A percentile compares a stretch with the other conserved stretches of the same genome.
Evolutionary conservation across 2,797 vertebrate genomes (phyloP).

Genomic region (Sebastes matsubarae): DNA sequence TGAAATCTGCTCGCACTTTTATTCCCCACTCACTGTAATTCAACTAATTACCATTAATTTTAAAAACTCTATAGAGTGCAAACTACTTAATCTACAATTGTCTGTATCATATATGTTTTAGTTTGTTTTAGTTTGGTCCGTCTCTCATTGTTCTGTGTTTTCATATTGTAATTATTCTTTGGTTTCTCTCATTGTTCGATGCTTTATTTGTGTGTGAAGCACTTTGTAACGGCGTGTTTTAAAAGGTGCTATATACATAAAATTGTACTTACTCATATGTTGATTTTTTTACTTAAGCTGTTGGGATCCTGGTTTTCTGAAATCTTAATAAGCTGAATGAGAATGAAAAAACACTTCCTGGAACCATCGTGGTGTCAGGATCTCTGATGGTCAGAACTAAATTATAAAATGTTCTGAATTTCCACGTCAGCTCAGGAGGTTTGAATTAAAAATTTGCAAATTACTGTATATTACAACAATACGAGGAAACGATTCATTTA

Average conservation of each 20-base stretch:
- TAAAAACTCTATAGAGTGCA: not conserved
- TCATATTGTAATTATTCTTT: no score
- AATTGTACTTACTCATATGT: no score
- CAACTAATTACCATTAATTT: constrained; percentile 28
- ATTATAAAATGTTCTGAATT: not conserved
- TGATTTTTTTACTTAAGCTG: not conserved
- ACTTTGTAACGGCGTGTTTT: no score
- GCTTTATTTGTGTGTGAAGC: no score
- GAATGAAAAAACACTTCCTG: not conserved
- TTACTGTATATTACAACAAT: not conserved
- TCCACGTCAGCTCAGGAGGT: not conserved
- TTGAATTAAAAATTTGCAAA: not conserved
- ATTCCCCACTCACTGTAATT: constrained; percentile 19
- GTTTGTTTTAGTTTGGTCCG: no score
- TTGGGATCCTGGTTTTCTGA: not conserved
- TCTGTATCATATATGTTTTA: not conserved
- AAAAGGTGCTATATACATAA: no score
- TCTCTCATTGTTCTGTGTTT: no score
- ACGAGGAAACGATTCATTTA: not conserved
- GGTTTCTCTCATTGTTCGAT: no score
- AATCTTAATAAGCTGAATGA: not conserved
- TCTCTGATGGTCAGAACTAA: not conserved
- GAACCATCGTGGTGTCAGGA: not conserved
- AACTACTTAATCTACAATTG: not conserved
- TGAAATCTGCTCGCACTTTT: constrained; percentile 39